These are phyloP conservation scores for Garrulus glandarius DNA, from an alignment of 2,797 vertebrate species.

Conservation along the genomic window DNA sequence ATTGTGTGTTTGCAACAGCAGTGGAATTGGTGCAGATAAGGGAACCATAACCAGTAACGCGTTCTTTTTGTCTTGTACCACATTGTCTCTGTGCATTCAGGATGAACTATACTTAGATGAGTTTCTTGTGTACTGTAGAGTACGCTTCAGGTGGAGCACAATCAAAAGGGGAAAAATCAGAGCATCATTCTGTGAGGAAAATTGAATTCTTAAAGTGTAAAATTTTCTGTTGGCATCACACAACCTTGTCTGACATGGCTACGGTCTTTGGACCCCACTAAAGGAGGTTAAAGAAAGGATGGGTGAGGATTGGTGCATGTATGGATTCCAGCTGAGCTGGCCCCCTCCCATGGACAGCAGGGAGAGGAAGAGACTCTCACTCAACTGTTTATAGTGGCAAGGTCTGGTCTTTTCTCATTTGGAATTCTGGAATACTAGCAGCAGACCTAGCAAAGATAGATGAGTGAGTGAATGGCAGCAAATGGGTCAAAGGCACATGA, in stretches of 20 bases:
- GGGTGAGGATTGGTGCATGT: rapidly evolving
- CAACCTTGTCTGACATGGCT: neutral
- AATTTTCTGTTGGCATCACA: neutral
- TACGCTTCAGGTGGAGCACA: neutral
- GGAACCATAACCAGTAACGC: rapidly evolving
- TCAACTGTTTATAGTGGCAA: neutral
- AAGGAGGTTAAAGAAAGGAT: neutral
- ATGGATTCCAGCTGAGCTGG: neutral
- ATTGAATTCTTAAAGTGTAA: neutral
- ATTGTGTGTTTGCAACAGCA: neutral
- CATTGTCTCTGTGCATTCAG: neutral
- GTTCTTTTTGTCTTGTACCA: neutral
- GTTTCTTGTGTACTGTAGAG: neutral
- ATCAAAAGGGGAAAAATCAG: neutral
- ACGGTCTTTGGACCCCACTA: neutral
- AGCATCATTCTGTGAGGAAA: neutral
- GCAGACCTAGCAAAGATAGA: neutral
- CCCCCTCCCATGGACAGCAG: neutral
- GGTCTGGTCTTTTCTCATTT: neutral
- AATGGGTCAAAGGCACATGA: neutral
- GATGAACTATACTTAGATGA: neutral
- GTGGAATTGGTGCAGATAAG: neutral
- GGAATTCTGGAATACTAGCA: neutral
- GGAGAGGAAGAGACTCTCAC: neutral
- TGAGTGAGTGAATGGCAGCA: neutral